phyloP scores from a whole-genome alignment of 2,888 invertebrate species.

The Icerya purchasi region DNA sequence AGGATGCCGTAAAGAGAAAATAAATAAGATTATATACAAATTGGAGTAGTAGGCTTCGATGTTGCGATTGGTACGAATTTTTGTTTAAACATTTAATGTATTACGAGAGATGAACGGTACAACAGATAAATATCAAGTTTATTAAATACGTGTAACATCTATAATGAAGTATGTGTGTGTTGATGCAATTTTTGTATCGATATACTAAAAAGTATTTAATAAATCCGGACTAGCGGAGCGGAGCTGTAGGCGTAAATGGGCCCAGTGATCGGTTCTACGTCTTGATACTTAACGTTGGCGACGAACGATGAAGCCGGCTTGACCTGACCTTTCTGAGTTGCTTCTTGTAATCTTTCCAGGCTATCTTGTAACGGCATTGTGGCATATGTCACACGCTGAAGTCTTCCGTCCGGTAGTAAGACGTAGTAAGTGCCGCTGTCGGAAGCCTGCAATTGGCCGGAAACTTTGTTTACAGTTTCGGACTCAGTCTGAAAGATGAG shows the following conservation, averaged over 20 bases:
- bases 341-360: slow-evolving; percentile 1
- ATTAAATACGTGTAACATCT: no score
- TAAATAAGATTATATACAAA: no score
- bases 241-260: slow-evolving; percentile 19
- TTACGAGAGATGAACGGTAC: no score
- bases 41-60: no score
- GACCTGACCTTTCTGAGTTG: not conserved
- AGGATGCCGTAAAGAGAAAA: no score
- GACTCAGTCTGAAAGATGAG: slow-evolving; percentile 6
- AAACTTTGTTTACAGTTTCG: slow-evolving; percentile 7
- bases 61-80: no score
- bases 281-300: slow-evolving; percentile 19
- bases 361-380: slow-evolving; percentile 12
- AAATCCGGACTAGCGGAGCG: slow-evolving; percentile 21
- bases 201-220: no score
- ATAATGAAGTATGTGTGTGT: no score
- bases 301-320: slow-evolving; percentile 12
- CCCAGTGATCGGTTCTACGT: slow-evolving; percentile 19
- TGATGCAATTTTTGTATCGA: no score
- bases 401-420: slow-evolving; percentile 19
- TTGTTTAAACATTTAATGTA: no score
- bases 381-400: slow-evolving; percentile 18
- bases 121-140: no score
- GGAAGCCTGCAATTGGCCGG: slow-evolving; percentile 7
- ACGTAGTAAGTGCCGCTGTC: slow-evolving; percentile 19